Base-by-base conservation (phyloP, 1,140 invertebrate species). In the Cyclargus thomasi region DNA sequence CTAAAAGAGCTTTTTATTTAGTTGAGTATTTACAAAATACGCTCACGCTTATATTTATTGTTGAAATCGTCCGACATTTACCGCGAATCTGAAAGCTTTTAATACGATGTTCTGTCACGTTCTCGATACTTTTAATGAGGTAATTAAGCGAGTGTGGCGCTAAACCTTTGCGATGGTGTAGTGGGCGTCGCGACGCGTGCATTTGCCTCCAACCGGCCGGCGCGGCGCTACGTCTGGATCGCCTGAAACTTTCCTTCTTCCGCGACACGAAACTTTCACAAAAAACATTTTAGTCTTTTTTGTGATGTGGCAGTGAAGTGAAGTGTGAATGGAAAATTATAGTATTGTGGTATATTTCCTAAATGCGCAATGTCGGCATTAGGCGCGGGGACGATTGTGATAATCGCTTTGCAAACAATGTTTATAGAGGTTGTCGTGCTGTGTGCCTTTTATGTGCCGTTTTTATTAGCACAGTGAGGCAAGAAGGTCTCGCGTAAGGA, bases 351-450 rank as follows among this genome's bases (percentile, higher is more conserved):
- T 78, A 85, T 83, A 81, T 81, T 85, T 77, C 76, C 77, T 83
- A 81, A 86, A 81, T 82, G 81, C 76, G 82, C 79, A 85, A 87
- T 88, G 85, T 86, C 81, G 81, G 83, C 85, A 85, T 85, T 81
- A 77, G 82, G 62, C 80, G 78, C 78, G 79, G 82, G 77, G 74
- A 83, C 80, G 79, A 82, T 70, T 55, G 76, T 82, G 85, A 73
- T 90, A 90, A 90, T 90, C 87, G 80, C 75, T 82, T 68, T 80
- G 74, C 85, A 90, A 90, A 88, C 78, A 90, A 68, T 71, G 74
- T 82, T 76, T 78, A 85, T 80, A 74, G 74, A 73, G 70, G 78
- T 64, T 73, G 71, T 72, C 75, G 76, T 78, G 77, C 70, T 79
- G 75, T 78, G 75, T 81, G 69, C 70, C 69, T 71, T 66, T 71